A percentile compares a stretch with the other conserved stretches of the same genome.
These are phyloP conservation scores for Leptoteleia sp. DNA, from an alignment of 1,140 invertebrate genomes.

Conservation along the genomic window DNA sequence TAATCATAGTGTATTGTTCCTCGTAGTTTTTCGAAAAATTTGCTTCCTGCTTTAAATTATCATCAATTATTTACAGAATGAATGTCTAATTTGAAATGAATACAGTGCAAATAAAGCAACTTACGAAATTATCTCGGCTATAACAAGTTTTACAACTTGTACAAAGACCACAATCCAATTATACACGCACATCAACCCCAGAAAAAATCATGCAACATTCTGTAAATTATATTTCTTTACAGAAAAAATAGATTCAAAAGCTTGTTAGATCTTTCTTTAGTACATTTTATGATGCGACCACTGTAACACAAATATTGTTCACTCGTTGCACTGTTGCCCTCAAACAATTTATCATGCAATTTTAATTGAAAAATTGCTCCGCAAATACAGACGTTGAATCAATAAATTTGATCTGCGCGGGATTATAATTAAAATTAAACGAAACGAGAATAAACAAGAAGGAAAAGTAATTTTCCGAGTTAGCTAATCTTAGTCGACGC, in stretches of 20 bases:
- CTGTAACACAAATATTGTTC: constrained; percentile 1
- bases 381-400: constrained; percentile 19
- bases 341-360: constrained; percentile 14
- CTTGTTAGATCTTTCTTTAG: no score
- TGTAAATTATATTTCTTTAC: no score
- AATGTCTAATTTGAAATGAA: not conserved
- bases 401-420: constrained; percentile 21
- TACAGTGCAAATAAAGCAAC: not conserved
- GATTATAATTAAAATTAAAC: constrained; percentile 48
- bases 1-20: no score
- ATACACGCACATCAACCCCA: not conserved
- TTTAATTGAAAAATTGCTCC: constrained; percentile 12
- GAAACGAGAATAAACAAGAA: constrained; percentile 20
- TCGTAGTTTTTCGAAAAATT: no score
- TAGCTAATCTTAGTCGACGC: constrained; percentile 29
- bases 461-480: constrained; percentile 43
- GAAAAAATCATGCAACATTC: not conserved
- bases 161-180: constrained; percentile 6
- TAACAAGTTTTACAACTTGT: constrained; percentile 8
- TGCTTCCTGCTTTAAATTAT: no score
- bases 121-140: not conserved
- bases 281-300: no score
- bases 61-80: not conserved
- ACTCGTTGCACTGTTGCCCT: not conserved
- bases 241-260: no score